These are phyloP conservation scores for Orchesella cincta DNA, from an alignment of 1,140 invertebrate species.

Conservation along the genomic window DNA sequence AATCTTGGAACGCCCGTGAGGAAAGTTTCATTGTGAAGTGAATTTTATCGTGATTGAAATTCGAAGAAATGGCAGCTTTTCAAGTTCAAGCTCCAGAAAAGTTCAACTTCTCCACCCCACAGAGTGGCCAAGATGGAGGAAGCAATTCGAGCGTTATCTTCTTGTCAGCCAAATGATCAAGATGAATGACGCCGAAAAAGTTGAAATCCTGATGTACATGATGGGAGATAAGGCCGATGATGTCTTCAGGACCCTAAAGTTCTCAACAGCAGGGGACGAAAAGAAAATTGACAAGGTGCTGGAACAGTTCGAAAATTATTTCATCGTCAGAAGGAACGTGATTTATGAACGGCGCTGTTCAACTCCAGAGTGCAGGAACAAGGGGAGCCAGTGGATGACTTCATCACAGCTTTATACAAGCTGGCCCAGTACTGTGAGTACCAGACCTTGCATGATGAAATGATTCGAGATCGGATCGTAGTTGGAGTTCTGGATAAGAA, in stretches of 20 bases:
- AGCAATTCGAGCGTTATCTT: constrained; percentile 52
- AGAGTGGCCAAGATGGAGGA: constrained; percentile 49
- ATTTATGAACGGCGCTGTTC: constrained; percentile 55
- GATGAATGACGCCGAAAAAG: constrained; percentile 50
- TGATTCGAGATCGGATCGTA: constrained; percentile 29
- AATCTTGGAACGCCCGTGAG: too few species aligned
- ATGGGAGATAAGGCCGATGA: constrained; percentile 53
- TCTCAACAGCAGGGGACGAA: too few species aligned
- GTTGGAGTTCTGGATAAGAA: constrained; percentile 47
- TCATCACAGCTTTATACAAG: constrained; percentile 45
- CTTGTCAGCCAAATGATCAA: constrained; percentile 45
- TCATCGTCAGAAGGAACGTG: constrained; percentile 52
- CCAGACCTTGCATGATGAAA: constrained; percentile 3
- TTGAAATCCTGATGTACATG: constrained; percentile 50
- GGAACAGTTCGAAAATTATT: constrained; percentile 53
- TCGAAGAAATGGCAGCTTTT: too few species aligned
- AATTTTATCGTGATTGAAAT: too few species aligned
- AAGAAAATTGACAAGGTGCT: too few species aligned
- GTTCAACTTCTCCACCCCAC: constrained; percentile 45
- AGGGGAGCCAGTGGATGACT: constrained; percentile 54
- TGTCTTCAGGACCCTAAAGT: constrained; percentile 46
- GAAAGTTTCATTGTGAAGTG: too few species aligned
- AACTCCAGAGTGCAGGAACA: constrained; percentile 52
- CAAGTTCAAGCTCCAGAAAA: constrained; percentile 16
- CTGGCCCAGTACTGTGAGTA: constrained; percentile 29